These are phyloP conservation scores for Melanophora roralis DNA, from an alignment of 2,888 invertebrate species.

Conservation along the genomic window DNA sequence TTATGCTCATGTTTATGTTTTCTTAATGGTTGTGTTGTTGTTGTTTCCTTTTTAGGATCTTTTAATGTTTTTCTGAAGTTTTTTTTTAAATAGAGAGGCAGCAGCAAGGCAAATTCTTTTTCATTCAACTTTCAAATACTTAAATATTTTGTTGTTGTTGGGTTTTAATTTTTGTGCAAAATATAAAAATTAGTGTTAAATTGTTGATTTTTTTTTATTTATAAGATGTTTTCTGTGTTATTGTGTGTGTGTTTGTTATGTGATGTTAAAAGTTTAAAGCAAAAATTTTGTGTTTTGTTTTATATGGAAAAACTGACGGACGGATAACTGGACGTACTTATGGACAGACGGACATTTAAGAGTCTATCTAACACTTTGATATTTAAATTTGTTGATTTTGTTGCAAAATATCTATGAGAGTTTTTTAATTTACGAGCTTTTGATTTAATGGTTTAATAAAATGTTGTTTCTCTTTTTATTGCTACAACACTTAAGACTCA, in stretches of 20 bases:
- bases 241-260: too few relatives aligned
- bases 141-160: neutral
- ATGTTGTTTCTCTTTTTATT: too few relatives aligned
- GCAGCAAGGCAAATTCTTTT: too few relatives aligned
- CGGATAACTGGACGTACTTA: too few relatives aligned
- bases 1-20: slow-evolving; percentile 36
- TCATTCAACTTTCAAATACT: slow-evolving; percentile 6
- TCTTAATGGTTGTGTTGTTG: slow-evolving; percentile 30
- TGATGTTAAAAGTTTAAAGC: too few relatives aligned
- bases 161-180: too few relatives aligned
- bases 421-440: neutral
- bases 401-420: neutral
- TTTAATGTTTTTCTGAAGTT: neutral
- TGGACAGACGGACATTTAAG: neutral
- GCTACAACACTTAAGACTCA: too few relatives aligned
- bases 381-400: neutral
- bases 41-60: neutral
- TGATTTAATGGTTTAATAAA: too few relatives aligned
- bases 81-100: neutral
- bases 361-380: neutral
- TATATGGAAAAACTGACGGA: too few relatives aligned
- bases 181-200: too few relatives aligned
- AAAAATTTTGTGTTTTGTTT: neutral
- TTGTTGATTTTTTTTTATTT: too few relatives aligned
- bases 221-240: too few relatives aligned